Percentiles rank a stretch among this genome's conserved stretches.
Conservation (phyloP, 2,797 vertebrate genomes). For the Cyclura pinguis region DNA sequence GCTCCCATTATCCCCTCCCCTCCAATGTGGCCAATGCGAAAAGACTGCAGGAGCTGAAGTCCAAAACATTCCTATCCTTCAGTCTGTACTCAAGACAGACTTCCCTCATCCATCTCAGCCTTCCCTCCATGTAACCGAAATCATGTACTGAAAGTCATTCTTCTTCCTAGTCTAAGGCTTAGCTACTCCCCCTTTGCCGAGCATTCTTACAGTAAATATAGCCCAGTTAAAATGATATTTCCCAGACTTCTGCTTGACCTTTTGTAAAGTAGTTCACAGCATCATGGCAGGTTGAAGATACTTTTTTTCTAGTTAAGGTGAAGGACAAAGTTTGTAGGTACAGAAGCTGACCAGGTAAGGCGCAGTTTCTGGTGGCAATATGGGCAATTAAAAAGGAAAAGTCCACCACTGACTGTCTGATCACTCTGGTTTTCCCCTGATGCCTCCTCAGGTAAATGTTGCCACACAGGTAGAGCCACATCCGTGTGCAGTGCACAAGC, state of each 20-base stretch:
- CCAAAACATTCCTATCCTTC: neutral
- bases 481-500: neutral
- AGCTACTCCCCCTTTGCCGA: too few species aligned
- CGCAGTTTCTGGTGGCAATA: neutral
- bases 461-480: neutral
- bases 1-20: neutral
- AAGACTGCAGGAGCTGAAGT: neutral
- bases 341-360: neutral
- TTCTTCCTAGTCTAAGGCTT: neutral
- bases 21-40: neutral
- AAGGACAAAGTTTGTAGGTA: neutral
- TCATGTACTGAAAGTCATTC: neutral
- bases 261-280: neutral
- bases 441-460: neutral
- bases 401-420: neutral
- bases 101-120: neutral
- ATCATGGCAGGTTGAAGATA: neutral
- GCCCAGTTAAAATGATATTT: neutral
- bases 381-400: too few species aligned
- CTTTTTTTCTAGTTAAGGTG: neutral
- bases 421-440: neutral
- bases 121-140: too few species aligned
- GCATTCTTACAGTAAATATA: neutral
- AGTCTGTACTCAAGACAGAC: neutral
- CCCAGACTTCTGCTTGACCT: conserved; percentile 17